Evolutionary conservation across 2,113 vertebrate species (phyloP), one percentile per base, ranked within the genome.

Genomic region (Argyrosomus japonicus): DNA sequence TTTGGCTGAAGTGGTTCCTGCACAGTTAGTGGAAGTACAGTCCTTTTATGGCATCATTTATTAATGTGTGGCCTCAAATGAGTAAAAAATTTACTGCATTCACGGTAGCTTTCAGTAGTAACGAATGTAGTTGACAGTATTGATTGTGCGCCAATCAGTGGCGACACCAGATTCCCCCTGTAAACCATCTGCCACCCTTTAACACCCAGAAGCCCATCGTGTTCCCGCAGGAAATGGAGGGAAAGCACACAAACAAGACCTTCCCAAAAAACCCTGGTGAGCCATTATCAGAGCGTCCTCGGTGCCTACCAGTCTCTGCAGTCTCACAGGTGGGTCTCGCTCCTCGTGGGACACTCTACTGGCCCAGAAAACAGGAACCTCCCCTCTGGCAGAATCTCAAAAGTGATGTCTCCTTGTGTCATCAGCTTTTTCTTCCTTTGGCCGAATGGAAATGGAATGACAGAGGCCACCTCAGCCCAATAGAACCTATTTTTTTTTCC

Each of bases 191-290:
- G 29, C 29, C 65, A 73, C 50, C 48, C 54, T 54, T 54, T 48
- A 50, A 65, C 25, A 82, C 56, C 61, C 64, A 81, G 32, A 81
- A 51, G 32, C 13, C 78, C 14, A 53, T 71, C 57, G 7, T 23
- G 14, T 14, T 75, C 84, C 79, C 77, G 1, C 68, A 81, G 87
- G 88, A 83, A 54, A 58, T 36, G 27, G 23, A 2, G 23, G 68
- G 23, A 72, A 83, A 63, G 69, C 32, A 48, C 80, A 88, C 72
- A 91, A 93, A 92, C 89, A 90, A 85, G 58, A 62, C 6, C 47
- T 18, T 27, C 68, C 57, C 17, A 58, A 82, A 87, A 84, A 78
- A 53, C 82, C 71, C 87, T 43, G 25, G 84, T 89, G 88, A 65
- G 79, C 65, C 69, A 85, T 91, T 84, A 84, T 21, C 78, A 65